Conservation (phyloP, 2,888 invertebrate species). For the Synergus laeviventris region DNA sequence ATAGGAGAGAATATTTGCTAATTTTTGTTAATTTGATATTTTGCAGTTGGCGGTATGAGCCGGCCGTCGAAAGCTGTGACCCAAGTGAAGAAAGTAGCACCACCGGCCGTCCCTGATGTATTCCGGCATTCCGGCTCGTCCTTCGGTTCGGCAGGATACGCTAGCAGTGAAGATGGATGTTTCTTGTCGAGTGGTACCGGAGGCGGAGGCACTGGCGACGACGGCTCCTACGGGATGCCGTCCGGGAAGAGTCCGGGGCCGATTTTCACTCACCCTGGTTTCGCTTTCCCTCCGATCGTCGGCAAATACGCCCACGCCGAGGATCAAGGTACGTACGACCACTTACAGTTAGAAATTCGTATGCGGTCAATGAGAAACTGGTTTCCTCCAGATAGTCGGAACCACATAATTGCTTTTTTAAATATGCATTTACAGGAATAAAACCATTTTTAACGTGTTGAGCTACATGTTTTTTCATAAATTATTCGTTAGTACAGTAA, state of each 20-base stretch:
- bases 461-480: too few relatives aligned
- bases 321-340: conserved; percentile 73
- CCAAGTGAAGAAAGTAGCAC: conserved; percentile 94
- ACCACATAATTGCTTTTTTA: conserved; percentile 29
- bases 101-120: conserved; percentile 90
- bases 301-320: conserved; percentile 78
- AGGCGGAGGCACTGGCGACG: conserved; percentile 65
- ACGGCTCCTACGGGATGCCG: conserved; percentile 78
- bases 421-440: conserved; percentile 10
- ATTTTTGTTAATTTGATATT: conserved; percentile 63
- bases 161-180: conserved; percentile 85
- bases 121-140: conserved; percentile 89
- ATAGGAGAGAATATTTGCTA: not conserved
- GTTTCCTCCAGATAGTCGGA: conserved; percentile 8
- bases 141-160: conserved; percentile 87
- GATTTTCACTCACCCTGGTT: conserved; percentile 81
- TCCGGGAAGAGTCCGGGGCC: conserved; percentile 82
- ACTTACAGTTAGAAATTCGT: conserved; percentile 34
- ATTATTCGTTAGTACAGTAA: too few relatives aligned
- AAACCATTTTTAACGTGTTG: not conserved
- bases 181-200: conserved; percentile 77
- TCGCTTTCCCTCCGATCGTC: conserved; percentile 84
- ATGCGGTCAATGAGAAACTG: conserved; percentile 25
- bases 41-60: conserved; percentile 92
- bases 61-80: conserved; percentile 89